These are phyloP conservation scores for Hypena proboscidalis DNA, from an alignment of 2,888 invertebrate genomes.

Conservation along the genomic window DNA sequence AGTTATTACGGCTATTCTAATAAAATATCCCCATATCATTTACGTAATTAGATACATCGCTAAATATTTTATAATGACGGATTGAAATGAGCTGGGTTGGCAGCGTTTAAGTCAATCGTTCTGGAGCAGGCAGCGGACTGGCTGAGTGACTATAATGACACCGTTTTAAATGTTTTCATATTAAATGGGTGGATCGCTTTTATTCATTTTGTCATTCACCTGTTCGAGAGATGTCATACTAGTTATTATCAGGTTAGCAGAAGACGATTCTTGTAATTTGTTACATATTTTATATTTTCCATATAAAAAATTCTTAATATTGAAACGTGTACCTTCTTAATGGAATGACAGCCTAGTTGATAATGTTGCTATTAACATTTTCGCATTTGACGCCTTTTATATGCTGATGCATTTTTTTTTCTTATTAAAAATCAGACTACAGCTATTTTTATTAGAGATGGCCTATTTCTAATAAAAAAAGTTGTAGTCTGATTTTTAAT, in stretches of 20 bases:
- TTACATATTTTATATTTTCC: conserved; percentile 12
- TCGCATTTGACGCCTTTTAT: not conserved
- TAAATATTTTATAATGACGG: conserved; percentile 84
- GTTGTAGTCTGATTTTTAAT: no score
- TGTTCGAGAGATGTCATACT: conserved; percentile 49
- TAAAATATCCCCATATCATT: conserved; percentile 81
- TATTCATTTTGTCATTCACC: conserved; percentile 54
- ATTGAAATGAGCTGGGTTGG: conserved; percentile 68
- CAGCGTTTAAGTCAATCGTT: conserved; percentile 63
- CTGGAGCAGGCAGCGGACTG: conserved; percentile 57
- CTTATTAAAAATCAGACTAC: no score
- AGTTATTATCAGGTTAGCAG: conserved; percentile 67
- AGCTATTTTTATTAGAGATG: no score
- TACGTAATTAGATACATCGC: conserved; percentile 82
- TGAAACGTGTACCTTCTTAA: not conserved
- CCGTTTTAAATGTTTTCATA: conserved; percentile 54
- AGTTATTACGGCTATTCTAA: conserved; percentile 82
- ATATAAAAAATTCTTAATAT: not conserved
- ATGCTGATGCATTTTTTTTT: not conserved
- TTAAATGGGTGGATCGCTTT: conserved; percentile 46
- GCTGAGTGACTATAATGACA: conserved; percentile 58
- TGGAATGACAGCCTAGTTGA: not conserved
- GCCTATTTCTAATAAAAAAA: no score
- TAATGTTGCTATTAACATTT: not conserved
- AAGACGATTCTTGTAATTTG: conserved; percentile 43